A percentile compares a stretch with the other conserved stretches of the same genome.
These are phyloP conservation scores for Pachyrhynchus sulphureomaculatus DNA, from an alignment of 1,140 invertebrate species.

Conservation along the genomic window DNA sequence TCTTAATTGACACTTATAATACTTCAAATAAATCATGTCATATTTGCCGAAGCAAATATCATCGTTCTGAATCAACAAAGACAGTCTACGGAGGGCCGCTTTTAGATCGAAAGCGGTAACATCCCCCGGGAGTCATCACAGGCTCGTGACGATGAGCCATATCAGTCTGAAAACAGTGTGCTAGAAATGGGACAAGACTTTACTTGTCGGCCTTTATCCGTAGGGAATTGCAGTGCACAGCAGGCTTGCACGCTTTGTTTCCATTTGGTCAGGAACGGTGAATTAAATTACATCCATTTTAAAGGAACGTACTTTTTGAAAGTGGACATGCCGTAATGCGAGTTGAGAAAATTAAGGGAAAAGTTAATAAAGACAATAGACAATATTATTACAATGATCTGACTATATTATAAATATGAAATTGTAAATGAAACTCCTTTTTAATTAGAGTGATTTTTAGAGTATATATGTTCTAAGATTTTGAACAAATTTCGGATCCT, in stretches of 20 bases:
- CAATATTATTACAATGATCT: too few species aligned
- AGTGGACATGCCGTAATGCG: not conserved
- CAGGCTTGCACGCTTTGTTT: constrained; percentile 2
- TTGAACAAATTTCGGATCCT: too few species aligned
- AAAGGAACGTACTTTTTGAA: not conserved
- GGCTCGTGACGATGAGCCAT: constrained; percentile 21
- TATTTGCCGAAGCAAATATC: too few species aligned
- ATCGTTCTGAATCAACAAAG: too few species aligned
- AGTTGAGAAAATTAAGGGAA: too few species aligned
- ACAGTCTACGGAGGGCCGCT: not conserved
- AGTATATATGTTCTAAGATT: too few species aligned
- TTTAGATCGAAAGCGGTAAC: not conserved
- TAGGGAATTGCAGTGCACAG: constrained; percentile 4
- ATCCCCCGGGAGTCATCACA: constrained; percentile 9
- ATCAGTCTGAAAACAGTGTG: constrained; percentile 13
- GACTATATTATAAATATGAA: too few species aligned
- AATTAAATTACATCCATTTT: constrained; percentile 1
- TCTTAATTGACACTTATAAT: too few species aligned
- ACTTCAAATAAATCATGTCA: too few species aligned
- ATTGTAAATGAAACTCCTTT: too few species aligned
- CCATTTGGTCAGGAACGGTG: constrained; percentile 4
- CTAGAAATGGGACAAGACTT: constrained; percentile 16
- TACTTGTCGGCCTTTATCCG: not conserved
- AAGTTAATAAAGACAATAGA: too few species aligned
- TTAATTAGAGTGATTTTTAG: too few species aligned